A percentile compares a stretch with the other conserved stretches of the same genome.
phyloP scores from a whole-genome alignment of 2,797 vertebrate genomes.

The Lagodon rhomboides region DNA sequence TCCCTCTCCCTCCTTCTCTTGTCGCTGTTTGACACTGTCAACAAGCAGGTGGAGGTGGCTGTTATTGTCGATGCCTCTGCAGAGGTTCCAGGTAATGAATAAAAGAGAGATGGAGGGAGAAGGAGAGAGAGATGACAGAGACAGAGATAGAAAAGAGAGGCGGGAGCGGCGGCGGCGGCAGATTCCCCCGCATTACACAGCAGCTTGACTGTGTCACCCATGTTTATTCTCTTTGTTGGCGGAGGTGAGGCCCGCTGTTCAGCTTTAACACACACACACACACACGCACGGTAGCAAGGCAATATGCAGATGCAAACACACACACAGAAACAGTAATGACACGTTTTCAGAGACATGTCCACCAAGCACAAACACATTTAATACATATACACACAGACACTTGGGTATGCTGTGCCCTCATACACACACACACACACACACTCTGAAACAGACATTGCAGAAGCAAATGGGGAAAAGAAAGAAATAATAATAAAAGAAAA shows the following conservation, averaged over 20 bases:
- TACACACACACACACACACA: too few species aligned
- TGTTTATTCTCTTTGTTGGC: constrained; percentile 81
- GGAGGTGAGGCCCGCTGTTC: constrained; percentile 63
- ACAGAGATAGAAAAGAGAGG: constrained; percentile 62
- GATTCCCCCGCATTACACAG: constrained; percentile 77
- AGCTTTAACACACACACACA: constrained; percentile 29
- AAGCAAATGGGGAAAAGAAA: too few species aligned
- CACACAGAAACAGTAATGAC: constrained; percentile 1
- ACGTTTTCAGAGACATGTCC: constrained; percentile 9
- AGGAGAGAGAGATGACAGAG: constrained; percentile 70
- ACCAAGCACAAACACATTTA: constrained; percentile 16
- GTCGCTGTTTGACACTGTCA: constrained; percentile 81
- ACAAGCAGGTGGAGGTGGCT: constrained; percentile 81
- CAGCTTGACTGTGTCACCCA: constrained; percentile 80
- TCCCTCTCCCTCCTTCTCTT: constrained; percentile 56
- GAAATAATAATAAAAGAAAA: too few species aligned
- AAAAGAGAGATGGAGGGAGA: constrained; percentile 72
- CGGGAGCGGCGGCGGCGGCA: constrained; percentile 36
- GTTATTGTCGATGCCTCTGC: constrained; percentile 81
- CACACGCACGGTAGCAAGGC: constrained; percentile 18
- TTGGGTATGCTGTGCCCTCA: not conserved
- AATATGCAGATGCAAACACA: constrained; percentile 20
- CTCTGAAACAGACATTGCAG: too few species aligned
- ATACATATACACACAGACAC: not conserved
- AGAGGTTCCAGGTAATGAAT: constrained; percentile 82